These are phyloP conservation scores for Tachuris rubrigastra DNA, from an alignment of 2,113 vertebrate species.

Conservation along the genomic window DNA sequence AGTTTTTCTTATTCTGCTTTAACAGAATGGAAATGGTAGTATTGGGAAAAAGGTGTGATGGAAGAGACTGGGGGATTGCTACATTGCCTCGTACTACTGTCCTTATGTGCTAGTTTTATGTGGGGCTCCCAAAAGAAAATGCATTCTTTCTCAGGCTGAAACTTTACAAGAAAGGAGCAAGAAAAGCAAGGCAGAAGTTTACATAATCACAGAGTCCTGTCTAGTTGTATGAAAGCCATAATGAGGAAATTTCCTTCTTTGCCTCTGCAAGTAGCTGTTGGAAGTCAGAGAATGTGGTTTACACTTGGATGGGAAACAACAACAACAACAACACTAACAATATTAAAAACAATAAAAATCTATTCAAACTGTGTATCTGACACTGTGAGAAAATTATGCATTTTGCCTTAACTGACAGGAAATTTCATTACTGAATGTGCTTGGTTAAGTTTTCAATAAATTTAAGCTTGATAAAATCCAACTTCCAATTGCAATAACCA, in stretches of 20 bases:
- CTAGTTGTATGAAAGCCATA: not conserved
- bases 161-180: not conserved
- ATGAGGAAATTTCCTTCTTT: not conserved
- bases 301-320: not conserved
- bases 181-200: not conserved
- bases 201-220: not conserved
- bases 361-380: not conserved
- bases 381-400: not conserved
- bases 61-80: not conserved
- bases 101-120: not conserved
- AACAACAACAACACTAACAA: no score
- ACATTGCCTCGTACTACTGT: not conserved
- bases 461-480: not conserved
- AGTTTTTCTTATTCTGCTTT: not conserved
- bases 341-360: not conserved
- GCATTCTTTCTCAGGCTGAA: not conserved
- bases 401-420: not conserved
- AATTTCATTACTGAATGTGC: not conserved
- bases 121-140: not conserved
- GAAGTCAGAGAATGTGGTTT: not conserved
- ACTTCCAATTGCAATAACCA: not conserved
- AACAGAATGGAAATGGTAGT: not conserved
- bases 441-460: not conserved
- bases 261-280: not conserved
- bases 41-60: not conserved